phyloP scores from a whole-genome alignment of 2,797 vertebrate genomes.

The Aphelocoma californica region DNA sequence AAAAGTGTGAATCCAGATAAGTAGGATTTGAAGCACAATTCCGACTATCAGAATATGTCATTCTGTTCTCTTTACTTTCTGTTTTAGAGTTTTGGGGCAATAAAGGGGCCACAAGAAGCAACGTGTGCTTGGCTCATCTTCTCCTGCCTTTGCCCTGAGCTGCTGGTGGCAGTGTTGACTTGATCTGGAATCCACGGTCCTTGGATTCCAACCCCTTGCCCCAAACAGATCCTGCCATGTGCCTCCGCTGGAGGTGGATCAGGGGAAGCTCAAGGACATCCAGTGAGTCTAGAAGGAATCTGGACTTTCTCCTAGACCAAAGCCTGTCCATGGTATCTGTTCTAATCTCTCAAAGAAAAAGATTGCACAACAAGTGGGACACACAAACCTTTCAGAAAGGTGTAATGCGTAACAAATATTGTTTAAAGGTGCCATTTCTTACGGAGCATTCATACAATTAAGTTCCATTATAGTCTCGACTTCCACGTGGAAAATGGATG shows the following conservation, averaged over 20 bases:
- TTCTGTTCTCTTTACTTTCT: not conserved
- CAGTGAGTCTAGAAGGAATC: not conserved
- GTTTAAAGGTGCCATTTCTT: slow-evolving; percentile 31
- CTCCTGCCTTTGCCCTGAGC: not conserved
- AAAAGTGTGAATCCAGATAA: not conserved
- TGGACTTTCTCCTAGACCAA: not conserved
- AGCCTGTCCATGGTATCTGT: not conserved
- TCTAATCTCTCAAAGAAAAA: not conserved
- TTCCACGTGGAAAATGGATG: slow-evolving; percentile 52
- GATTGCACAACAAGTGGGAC: not conserved
- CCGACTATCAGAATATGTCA: too few relatives aligned
- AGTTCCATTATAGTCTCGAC: slow-evolving; percentile 49
- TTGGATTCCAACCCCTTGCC: not conserved
- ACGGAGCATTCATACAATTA: slow-evolving; percentile 36
- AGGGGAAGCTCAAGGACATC: not conserved
- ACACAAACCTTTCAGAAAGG: not conserved
- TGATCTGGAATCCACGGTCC: rapidly evolving
- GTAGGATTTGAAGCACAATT: not conserved
- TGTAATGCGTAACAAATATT: not conserved
- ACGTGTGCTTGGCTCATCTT: not conserved
- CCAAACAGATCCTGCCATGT: not conserved
- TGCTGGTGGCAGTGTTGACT: not conserved
- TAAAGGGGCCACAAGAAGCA: not conserved
- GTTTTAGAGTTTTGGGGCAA: not conserved
- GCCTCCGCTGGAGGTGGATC: not conserved